phyloP scores from a whole-genome alignment of 1,140 invertebrate genomes.

The Maniola jurtina region DNA sequence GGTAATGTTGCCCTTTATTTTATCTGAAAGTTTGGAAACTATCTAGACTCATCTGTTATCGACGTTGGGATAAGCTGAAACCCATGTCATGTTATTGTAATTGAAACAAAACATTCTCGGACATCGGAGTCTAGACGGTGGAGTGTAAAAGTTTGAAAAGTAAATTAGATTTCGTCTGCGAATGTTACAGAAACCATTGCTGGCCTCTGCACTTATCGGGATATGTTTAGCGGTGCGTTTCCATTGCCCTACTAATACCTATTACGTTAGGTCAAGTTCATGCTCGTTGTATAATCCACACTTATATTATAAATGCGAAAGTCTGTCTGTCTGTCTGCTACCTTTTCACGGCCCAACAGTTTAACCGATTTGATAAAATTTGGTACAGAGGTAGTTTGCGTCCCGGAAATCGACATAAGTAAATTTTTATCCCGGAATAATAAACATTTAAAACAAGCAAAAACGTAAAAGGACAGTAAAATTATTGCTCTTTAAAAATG shows the following conservation, averaged over 20 bases:
- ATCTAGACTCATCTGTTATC: not conserved
- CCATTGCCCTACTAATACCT: constrained; percentile 27
- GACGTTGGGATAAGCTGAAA: not conserved
- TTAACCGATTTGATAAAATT: too few species aligned
- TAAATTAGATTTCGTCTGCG: constrained; percentile 66
- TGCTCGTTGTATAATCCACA: too few species aligned
- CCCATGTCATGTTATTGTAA: constrained; percentile 12
- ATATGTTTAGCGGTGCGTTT: constrained; percentile 43
- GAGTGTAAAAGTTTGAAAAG: constrained; percentile 47
- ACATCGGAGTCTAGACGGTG: constrained; percentile 47
- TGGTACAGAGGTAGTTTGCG: too few species aligned
- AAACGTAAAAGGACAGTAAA: too few species aligned
- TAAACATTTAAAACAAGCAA: too few species aligned
- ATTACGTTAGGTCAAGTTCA: not conserved
- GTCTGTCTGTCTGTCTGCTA: too few species aligned
- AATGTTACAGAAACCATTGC: constrained; percentile 66
- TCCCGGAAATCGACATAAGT: too few species aligned
- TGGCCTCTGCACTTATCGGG: constrained; percentile 65
- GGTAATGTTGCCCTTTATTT: too few species aligned
- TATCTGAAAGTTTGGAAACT: not conserved
- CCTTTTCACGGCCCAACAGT: too few species aligned
- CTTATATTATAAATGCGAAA: too few species aligned
- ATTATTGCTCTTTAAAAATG: not conserved
- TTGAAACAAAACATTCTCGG: constrained; percentile 31
- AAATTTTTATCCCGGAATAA: too few species aligned